A percentile compares a stretch with the other conserved stretches of the same genome.
Conservation (phyloP, 2,888 invertebrate genomes). For the Cremastinae sp. region DNA sequence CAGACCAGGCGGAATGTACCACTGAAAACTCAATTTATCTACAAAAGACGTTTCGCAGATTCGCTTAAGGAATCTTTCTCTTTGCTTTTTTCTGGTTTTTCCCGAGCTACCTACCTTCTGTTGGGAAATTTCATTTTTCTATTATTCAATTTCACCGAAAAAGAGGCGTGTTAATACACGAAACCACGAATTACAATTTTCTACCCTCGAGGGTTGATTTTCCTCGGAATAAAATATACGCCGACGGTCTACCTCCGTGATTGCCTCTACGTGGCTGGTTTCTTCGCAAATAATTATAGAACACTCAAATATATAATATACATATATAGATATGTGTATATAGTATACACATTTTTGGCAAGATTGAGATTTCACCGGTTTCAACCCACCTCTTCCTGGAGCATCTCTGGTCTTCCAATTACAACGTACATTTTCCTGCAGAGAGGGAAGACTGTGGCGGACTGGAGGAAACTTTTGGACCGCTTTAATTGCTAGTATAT, state of each 20-base stretch:
- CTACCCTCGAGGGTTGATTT: slow-evolving; percentile 2
- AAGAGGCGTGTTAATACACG: slow-evolving; percentile 27
- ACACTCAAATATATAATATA: too few species aligned
- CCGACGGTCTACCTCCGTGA: background rate
- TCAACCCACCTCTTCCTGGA: slow-evolving; percentile 3
- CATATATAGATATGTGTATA: background rate
- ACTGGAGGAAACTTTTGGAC: slow-evolving; percentile 7
- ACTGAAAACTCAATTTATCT: slow-evolving; percentile 46
- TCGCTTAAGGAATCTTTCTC: slow-evolving; percentile 19
- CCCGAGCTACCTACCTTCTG: background rate
- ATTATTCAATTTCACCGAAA: slow-evolving; percentile 17
- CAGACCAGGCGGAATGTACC: slow-evolving; percentile 1
- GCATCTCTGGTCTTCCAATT: slow-evolving; percentile 28
- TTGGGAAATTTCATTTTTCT: slow-evolving; percentile 9
- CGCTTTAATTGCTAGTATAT: slow-evolving; percentile 35
- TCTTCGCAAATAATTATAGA: slow-evolving; percentile 24
- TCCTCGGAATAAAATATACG: slow-evolving; percentile 5
- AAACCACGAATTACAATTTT: slow-evolving; percentile 8
- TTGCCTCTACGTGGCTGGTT: background rate
- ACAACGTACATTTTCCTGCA: background rate
- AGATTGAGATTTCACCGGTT: slow-evolving; percentile 31
- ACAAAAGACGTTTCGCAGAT: slow-evolving; percentile 1
- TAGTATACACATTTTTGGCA: background rate
- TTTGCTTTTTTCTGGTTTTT: slow-evolving; percentile 3
- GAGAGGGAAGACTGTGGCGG: background rate